Conservation (phyloP, 2,888 invertebrate species). For the Apotomis betuletana region DNA sequence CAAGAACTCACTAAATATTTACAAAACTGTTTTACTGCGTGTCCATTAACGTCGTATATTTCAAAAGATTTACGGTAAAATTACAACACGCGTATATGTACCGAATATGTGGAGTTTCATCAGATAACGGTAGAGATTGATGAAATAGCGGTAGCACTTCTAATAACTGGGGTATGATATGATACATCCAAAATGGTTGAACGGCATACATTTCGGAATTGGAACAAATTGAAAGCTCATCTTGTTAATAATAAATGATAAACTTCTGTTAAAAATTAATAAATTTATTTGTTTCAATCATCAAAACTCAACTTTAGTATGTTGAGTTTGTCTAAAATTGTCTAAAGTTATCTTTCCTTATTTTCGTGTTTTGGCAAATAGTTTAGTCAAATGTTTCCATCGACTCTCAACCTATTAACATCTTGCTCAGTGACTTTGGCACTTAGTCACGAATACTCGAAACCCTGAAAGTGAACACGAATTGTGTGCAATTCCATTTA, state of each 20-base stretch:
- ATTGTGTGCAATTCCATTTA: conserved; percentile 1
- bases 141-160: conserved; percentile 62
- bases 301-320: not conserved
- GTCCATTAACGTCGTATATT: conserved; percentile 45
- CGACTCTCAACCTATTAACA: conserved; percentile 55
- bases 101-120: conserved; percentile 50
- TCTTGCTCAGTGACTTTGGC: conserved; percentile 53
- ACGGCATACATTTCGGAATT: conserved; percentile 55
- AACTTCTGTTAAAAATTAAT: conserved; percentile 1
- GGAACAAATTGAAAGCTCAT: conserved; percentile 51
- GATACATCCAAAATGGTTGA: conserved; percentile 48
- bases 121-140: conserved; percentile 58
- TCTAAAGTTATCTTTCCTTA: not conserved
- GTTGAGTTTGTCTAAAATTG: not conserved
- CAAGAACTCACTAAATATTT: conserved; percentile 38
- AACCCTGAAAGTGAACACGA: conserved; percentile 19
- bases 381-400: not conserved
- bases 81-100: conserved; percentile 41
- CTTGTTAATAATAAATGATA: conserved; percentile 13
- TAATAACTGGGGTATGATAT: conserved; percentile 48
- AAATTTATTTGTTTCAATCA: not conserved
- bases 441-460: conserved; percentile 52
- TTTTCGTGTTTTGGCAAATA: conserved; percentile 3
- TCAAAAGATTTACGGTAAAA: conserved; percentile 44
- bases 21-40: conserved; percentile 45